Evolutionary conservation across 1,140 invertebrate species (phyloP), one percentile per base, ranked within the genome.

Genomic region (Aethina tumida): DNA sequence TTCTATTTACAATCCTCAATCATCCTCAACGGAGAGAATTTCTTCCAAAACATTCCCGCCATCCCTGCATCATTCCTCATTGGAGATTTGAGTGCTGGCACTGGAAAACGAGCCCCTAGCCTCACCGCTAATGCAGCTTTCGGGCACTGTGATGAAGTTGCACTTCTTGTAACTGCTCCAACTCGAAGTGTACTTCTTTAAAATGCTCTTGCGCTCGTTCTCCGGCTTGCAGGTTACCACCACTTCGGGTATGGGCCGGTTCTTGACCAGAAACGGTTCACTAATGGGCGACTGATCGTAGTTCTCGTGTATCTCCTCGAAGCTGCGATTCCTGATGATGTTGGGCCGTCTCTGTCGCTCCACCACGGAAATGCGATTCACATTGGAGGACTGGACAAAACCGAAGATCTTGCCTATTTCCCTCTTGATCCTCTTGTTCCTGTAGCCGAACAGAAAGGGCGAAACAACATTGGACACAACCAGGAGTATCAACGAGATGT

Each of bases 371-470:
- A n/a, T n/a, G 13, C 9, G 24, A 16, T 13, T 16, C 7, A 22
- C 14, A 17, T 41, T 34, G 22, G 14, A 25, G 8, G 33, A n/a
- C 20, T 35, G 54, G 34, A 60, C 49, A 39, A 74, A 58, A 39
- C 73, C 68, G 39, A 77, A 71, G 44, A 80, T 60, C 35, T 74
- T 69, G 21, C 70, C 65, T 2, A 77, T 68, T 47, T 86, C 83
- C 4, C 80, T 66, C 45, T 84, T 77, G 7, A 86, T 77, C 2
- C 82, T 68, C 14, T 78, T 72, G 18, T 81, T 86, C 4, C 84
- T 71, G 52, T 84, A 78, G 6, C 81, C 82, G 58, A 87, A 88
- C 14, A 88, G 65, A 55, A 85, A 73, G 0, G 84, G 83, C 8
- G 80, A 84, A 2, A 76, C 67, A 15, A 81, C 71, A 10, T 80